Evolutionary conservation across 1,140 invertebrate genomes (phyloP).

Genomic region (Zaprionus inermis): DNA sequence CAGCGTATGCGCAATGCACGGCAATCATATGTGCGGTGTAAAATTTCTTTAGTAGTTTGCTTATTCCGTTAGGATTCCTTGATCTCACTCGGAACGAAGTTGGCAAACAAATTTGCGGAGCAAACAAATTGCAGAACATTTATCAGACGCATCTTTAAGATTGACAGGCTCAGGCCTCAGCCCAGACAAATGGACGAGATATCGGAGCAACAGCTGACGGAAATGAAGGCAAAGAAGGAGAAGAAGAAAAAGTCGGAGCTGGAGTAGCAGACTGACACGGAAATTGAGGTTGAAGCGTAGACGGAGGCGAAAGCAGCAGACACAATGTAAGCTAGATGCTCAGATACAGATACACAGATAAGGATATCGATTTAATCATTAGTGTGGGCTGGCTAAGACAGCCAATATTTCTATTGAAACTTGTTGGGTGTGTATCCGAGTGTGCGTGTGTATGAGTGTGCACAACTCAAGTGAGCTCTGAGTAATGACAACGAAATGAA

Average conservation of each 20-base stretch:
- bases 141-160: conserved; percentile 43
- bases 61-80: conserved; percentile 7
- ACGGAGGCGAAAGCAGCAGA: background rate
- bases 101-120: conserved; percentile 44
- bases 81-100: conserved; percentile 17
- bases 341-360: conserved; percentile 49
- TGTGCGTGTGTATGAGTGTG: background rate
- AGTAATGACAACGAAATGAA: conserved; percentile 60
- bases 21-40: background rate
- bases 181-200: conserved; percentile 54
- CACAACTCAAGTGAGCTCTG: conserved; percentile 51
- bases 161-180: conserved; percentile 39
- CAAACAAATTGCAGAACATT: conserved; percentile 47
- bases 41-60: background rate
- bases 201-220: conserved; percentile 38
- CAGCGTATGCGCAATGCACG: conserved; percentile 32
- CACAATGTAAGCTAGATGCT: conserved; percentile 30
- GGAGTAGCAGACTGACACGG: background rate
- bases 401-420: conserved; percentile 4
- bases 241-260: background rate
- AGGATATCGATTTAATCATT: conserved; percentile 80
- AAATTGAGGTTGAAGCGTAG: conserved; percentile 25
- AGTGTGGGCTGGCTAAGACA: conserved; percentile 50
- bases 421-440: background rate
- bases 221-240: background rate